Evolutionary conservation across 2,797 vertebrate species (phyloP), one percentile per base, ranked within the genome.

Genomic region (Ataeniobius toweri): DNA sequence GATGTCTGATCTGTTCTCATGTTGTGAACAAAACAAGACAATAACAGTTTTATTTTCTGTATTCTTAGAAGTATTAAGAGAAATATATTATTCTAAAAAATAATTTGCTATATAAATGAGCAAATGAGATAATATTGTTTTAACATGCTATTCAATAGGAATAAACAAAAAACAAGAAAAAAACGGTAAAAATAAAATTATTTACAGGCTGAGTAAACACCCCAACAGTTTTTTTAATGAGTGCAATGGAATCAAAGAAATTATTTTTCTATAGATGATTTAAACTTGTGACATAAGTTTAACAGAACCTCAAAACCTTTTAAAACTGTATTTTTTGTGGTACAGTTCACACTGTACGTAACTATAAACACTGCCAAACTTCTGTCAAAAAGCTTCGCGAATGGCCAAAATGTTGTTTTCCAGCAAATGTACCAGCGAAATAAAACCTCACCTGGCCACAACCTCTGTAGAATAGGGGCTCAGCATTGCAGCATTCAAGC

Each of bases 261-360:
- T 91, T 96, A 96, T 96, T 96, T 96, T 96, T 96, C 91, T 96
- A 96, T 88, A 84, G 91, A 90, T 89, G 85, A 73, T 91, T 88
- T 86, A 89, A 92, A 86, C 91, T 88, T 91, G 93, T 92, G 85
- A 91, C 83, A 88, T 89, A 87, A 86, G 89, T 92, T 89, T n/a
- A 71, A 80, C 75, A 89, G 61, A 91, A 79, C 83, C 90, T 89
- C 78, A 83, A 86, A 88, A 83, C 87, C 81, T 84, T 68, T 83
- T 53, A 81, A 78, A 44, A 24, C 31, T 89, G 86, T 89, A 84
- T 90, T 89, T 92, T 77, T 78, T 48, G 61, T 87, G 83, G 75
- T 48, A 26, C 77, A 71, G 86, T 83, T 89, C 63, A 74, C 53
- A 77, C 31, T 65, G 24, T 44, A 10, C 5, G 20, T 70, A 67